Base-by-base conservation (phyloP, 2,797 vertebrate genomes). In the Siniperca scherzeri region DNA sequence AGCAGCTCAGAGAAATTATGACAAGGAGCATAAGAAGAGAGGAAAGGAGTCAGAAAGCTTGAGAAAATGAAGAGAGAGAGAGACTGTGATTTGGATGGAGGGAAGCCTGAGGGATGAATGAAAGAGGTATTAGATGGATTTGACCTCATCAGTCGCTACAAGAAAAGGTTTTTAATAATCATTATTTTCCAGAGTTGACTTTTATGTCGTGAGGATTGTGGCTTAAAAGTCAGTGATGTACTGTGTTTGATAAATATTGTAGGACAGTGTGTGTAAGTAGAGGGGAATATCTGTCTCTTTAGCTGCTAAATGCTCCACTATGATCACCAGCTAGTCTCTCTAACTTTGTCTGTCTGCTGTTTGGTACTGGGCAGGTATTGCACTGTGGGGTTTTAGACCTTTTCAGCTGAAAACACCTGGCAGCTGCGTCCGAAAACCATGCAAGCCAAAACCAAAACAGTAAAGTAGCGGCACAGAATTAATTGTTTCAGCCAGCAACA, bases 61-160 rank as follows among this genome's bases (percentile, higher is more conserved):
- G 33, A 75, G 74, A 82, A 84, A 81, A 77, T 65, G 25, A 76
- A 82, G 64, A 71, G 48, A 79, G 65, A 55, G 69, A 65, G 22
- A 71, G 60, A 67, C 56, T 83, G 71, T 80, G 78, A 86, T 83
- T 89, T 83, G 76, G 82, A 89, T 74, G 61, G 78, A 66, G 62
- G 22, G 40, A 74, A 57, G 78, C 81, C 78, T 81, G 68, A 65
- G 62, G 80, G 83, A 80, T 65, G 75, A 87, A 75, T 30, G 52
- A 83, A 77, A 59, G 78, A 59, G 42, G 50, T 70, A 88, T 81
- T 84, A 72, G 75, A 83, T 78, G 44, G 59, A 83, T 85, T 30
- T 84, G 80, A 89, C 86, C 81, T 86, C 91, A 86, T 92, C 74
- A 80, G 40, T 87, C 17, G 44, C 66, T 74, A 80, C 87, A 72